Conservation (phyloP, 2,113 vertebrate genomes). For the Brachypodius melanocephalos region DNA sequence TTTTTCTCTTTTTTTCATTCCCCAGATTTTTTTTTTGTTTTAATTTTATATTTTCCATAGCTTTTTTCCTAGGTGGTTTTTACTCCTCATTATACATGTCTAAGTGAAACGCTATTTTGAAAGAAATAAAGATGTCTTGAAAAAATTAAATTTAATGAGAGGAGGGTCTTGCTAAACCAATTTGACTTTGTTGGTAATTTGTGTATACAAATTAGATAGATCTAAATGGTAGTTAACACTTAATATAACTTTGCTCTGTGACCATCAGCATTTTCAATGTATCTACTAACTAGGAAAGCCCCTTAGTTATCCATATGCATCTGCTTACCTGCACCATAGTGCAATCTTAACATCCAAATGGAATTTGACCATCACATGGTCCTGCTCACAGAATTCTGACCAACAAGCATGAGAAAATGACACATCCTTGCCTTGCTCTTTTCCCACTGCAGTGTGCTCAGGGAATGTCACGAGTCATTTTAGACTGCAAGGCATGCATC, state of each 20-base stretch:
- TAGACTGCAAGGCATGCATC: not conserved
- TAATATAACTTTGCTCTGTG: not conserved
- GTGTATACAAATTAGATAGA: not conserved
- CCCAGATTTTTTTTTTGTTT: not conserved
- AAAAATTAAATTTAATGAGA: not conserved
- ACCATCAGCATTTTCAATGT: not conserved
- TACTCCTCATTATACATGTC: not conserved
- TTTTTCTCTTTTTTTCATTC: not conserved
- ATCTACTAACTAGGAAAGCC: not conserved
- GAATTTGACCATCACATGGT: not conserved
- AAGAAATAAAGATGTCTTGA: not conserved
- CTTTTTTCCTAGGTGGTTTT: not conserved
- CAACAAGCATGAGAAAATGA: not conserved
- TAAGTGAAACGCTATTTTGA: not conserved
- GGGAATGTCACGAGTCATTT: not conserved
- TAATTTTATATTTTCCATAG: not conserved
- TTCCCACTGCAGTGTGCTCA: not conserved
- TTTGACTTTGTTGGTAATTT: not conserved
- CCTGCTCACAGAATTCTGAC: not conserved
- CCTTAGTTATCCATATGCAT: not conserved
- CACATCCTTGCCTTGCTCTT: not conserved
- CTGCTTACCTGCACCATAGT: not conserved
- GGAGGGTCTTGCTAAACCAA: not conserved
- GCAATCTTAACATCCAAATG: not conserved
- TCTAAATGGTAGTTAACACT: not conserved